Conservation (phyloP, 2,888 invertebrate genomes). For the Apodemia mormo region DNA sequence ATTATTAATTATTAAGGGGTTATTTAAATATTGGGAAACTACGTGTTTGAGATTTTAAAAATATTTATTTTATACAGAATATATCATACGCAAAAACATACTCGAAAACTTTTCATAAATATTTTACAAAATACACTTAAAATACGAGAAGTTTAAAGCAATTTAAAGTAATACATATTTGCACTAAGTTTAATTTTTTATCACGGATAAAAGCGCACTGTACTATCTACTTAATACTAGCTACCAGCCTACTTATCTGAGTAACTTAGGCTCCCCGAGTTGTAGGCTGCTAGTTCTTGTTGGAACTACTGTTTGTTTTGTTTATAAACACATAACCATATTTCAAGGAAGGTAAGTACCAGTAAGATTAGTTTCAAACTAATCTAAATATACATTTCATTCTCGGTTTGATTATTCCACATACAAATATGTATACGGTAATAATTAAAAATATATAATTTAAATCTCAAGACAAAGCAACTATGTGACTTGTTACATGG, state of each 20-base stretch:
- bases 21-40: too few species aligned
- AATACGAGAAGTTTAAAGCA: too few species aligned
- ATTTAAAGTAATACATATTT: too few species aligned
- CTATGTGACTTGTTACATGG: not conserved
- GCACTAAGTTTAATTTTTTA: too few species aligned
- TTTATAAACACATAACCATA: conserved; percentile 21
- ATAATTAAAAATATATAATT: not conserved
- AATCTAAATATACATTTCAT: not conserved
- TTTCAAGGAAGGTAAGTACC: conserved; percentile 3
- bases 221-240: conserved; percentile 48
- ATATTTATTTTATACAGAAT: too few species aligned
- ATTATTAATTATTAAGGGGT: too few species aligned
- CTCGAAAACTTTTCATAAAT: too few species aligned
- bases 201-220: conserved; percentile 37
- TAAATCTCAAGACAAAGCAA: not conserved
- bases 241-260: conserved; percentile 42
- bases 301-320: conserved; percentile 29
- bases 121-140: too few species aligned
- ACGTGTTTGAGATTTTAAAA: too few species aligned
- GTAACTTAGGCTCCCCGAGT: conserved; percentile 37
- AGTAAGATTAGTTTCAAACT: not conserved
- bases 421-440: not conserved
- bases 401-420: not conserved
- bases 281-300: conserved; percentile 35
- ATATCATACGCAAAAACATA: too few species aligned